A percentile compares a stretch with the other conserved stretches of the same genome.
Conservation (phyloP, 2,113 vertebrate species). For the Castor canadensis region DNA sequence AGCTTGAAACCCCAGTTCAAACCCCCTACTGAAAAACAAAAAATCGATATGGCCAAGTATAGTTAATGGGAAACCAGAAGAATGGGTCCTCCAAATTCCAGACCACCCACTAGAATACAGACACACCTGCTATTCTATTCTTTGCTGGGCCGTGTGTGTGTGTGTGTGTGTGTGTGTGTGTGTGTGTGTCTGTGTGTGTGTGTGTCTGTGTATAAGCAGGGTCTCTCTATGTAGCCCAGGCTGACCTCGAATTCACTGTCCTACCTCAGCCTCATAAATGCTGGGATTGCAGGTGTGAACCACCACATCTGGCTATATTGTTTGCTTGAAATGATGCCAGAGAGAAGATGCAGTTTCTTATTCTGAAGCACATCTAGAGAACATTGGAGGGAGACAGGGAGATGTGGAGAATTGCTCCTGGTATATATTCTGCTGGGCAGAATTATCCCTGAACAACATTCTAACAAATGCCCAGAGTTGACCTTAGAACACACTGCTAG, state of each 20-base stretch:
- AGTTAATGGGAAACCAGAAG: constrained; percentile 43
- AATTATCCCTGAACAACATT: neutral
- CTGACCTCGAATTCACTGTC: too few species aligned
- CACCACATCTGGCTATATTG: neutral
- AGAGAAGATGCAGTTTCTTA: neutral
- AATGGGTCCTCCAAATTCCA: neutral
- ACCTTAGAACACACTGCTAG: neutral
- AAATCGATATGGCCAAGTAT: neutral
- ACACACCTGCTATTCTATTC: neutral
- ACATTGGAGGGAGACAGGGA: neutral
- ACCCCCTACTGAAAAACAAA: neutral
- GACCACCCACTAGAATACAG: neutral
- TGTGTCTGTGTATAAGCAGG: too few species aligned
- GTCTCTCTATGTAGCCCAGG: too few species aligned
- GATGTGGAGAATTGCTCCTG: neutral
- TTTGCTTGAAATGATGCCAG: neutral
- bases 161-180: too few species aligned
- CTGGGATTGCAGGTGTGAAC: too few species aligned
- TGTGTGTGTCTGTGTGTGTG: too few species aligned
- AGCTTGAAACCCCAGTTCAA: too few species aligned
- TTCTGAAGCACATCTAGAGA: neutral
- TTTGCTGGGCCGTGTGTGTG: neutral
- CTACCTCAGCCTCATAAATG: too few species aligned
- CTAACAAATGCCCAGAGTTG: neutral
- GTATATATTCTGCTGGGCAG: neutral